These are phyloP conservation scores for Girardinus metallicus DNA, from an alignment of 2,797 vertebrate genomes.

Conservation along the genomic window DNA sequence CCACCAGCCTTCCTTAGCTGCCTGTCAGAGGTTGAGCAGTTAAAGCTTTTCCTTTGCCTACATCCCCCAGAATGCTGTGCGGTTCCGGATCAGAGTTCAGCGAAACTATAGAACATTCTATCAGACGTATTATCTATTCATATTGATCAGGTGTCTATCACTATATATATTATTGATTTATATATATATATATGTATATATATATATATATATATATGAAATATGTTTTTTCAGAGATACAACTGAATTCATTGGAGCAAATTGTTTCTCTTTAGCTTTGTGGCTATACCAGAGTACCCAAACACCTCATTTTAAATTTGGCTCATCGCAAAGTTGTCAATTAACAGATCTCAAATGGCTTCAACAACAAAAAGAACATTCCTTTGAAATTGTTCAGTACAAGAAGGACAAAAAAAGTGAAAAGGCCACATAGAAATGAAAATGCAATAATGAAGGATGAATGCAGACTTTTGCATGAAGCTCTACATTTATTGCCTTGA, in stretches of 20 bases:
- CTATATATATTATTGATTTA: too few relatives aligned
- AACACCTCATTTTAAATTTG: not conserved
- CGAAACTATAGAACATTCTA: too few relatives aligned
- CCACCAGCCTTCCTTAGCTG: too few relatives aligned
- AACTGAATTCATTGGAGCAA: not conserved
- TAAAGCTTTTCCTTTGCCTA: too few relatives aligned
- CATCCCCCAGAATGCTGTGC: too few relatives aligned
- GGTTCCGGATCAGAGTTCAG: too few relatives aligned
- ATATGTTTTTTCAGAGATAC: not conserved
- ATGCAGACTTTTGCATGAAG: not conserved
- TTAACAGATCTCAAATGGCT: not conserved
- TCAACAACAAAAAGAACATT: not conserved
- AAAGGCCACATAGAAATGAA: not conserved
- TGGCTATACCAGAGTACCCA: not conserved
- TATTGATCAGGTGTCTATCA: too few relatives aligned
- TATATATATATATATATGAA: too few relatives aligned
- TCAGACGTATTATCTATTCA: too few relatives aligned
- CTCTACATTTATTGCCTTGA: slow-evolving; percentile 14
- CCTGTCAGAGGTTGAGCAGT: too few relatives aligned
- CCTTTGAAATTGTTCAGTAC: not conserved
- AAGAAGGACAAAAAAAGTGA: not conserved
- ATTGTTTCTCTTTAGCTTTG: not conserved
- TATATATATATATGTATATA: too few relatives aligned
- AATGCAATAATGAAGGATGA: not conserved
- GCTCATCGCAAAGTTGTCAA: not conserved